Base-by-base conservation (phyloP, 2,797 vertebrate species). In the Furcifer pardalis region DNA sequence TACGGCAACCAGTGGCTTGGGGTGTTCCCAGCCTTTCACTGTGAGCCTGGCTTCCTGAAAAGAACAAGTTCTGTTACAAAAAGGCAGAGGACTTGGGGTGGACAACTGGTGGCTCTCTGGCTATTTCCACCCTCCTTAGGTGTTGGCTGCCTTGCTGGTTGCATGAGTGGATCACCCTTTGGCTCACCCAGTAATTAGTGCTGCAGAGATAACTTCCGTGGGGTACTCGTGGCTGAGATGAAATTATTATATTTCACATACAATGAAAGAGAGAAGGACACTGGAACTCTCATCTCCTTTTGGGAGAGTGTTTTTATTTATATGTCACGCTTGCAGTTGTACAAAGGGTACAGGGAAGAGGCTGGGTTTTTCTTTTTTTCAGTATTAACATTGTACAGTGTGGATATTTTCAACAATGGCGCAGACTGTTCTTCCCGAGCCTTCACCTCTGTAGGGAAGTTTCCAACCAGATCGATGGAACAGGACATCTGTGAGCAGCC, bases 321-420 rank as follows among this genome's bases (percentile, higher is more conserved):
- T 60, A 25, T 60, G 30, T 85, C 78, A 40, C 30, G 0, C 49
- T 65, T 35, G 42, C 30, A 3, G 56, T 35, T 56, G 35, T 44
- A 42, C 32, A 32, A 44, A 66, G 8, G 79, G 25, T 44, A 25
- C 15, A 40, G 44, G 49, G 30, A 56, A 56, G 60, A 5, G 52
- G 17, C 17, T 19, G 52, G 19, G 62, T 15, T 13, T 59, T 46
- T 32, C 4, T 77, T 27, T 13, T 27, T 13, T 69, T 60, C 79
- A 82, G 83, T 82, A 75, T 72, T 85, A 56, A 96, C 25, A 10
- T 52, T 10, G 52, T 62, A 68, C 69, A 27, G 44, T 37, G 17
- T 49, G 27, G 3, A 3, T 52, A 68, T 73, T 84, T 77, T 65
- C 77, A 68, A 59, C 42, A 19, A 66, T 2, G 68, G 35, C 66